A percentile compares a stretch with the other conserved stretches of the same genome.
Evolutionary conservation across 2,888 invertebrate genomes (phyloP).

Genomic region (Cyaniris semiargus): DNA sequence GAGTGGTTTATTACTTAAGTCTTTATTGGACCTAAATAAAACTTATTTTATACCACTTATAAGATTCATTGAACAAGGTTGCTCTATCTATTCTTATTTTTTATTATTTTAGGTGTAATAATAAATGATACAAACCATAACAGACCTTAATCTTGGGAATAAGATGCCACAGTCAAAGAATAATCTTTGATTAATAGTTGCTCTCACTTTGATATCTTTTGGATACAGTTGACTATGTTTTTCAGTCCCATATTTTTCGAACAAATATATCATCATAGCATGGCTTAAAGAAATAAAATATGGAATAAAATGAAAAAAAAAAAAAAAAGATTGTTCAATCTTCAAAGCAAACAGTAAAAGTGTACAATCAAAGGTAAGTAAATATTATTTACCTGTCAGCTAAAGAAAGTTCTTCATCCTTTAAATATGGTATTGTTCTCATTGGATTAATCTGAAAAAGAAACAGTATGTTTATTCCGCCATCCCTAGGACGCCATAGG

Average conservation of each 20-base stretch:
- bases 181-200: conserved; percentile 59
- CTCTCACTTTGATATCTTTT: conserved; percentile 55
- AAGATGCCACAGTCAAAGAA: conserved; percentile 69
- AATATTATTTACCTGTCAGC: conserved; percentile 61
- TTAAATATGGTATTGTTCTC: conserved; percentile 64
- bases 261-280: conserved; percentile 65
- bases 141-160: conserved; percentile 61
- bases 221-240: conserved; percentile 61
- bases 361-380: not conserved
- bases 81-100: too few relatives aligned
- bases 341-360: not conserved
- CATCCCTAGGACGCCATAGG: too few relatives aligned
- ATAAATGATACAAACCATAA: conserved; percentile 57
- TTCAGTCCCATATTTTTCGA: conserved; percentile 61
- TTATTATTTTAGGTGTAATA: too few relatives aligned
- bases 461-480: not conserved
- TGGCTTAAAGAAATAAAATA: conserved; percentile 53
- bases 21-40: too few relatives aligned
- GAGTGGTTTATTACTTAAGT: too few relatives aligned
- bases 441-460: conserved; percentile 70
- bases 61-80: too few relatives aligned
- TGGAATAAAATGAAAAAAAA: not conserved
- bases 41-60: too few relatives aligned
- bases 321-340: not conserved
- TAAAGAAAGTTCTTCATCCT: conserved; percentile 62